Conservation (phyloP, 2,888 invertebrate genomes). For the Ochropacha duplaris region DNA sequence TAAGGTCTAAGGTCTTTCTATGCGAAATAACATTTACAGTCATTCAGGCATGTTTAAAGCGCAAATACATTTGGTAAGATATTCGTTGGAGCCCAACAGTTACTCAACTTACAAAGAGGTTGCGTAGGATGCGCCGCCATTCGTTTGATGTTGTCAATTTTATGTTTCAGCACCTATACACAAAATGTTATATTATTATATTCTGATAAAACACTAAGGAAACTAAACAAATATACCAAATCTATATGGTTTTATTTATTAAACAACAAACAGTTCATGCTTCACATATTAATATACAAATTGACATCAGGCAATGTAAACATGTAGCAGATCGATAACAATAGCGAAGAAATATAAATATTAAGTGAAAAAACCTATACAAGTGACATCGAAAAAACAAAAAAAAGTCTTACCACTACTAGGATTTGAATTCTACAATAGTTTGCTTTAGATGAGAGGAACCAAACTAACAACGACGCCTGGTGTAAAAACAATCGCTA, state of each 20-base stretch:
- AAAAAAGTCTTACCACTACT: slow-evolving; percentile 15
- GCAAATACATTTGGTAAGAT: neutral
- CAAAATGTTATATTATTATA: slow-evolving; percentile 26
- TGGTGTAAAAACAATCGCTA: slow-evolving; percentile 27
- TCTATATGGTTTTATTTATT: slow-evolving; percentile 13
- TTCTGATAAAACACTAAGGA: slow-evolving; percentile 21
- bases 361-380: slow-evolving; percentile 33
- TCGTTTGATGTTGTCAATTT: slow-evolving; percentile 96
- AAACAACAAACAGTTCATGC: slow-evolving; percentile 50
- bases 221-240: neutral
- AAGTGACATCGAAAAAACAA: slow-evolving; percentile 26
- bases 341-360: slow-evolving; percentile 31
- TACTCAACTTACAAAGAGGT: slow-evolving; percentile 93
- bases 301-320: slow-evolving; percentile 41
- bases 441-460: slow-evolving; percentile 20
- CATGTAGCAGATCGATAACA: slow-evolving; percentile 44
- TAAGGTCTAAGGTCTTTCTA: no score
- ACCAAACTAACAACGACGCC: slow-evolving; percentile 35
- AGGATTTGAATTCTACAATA: slow-evolving; percentile 28
- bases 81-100: neutral
- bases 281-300: slow-evolving; percentile 38
- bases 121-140: slow-evolving; percentile 98
- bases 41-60: neutral
- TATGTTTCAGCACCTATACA: slow-evolving; percentile 94
- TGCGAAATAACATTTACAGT: neutral